phyloP scores from a whole-genome alignment of 2,113 vertebrate genomes.

The Oncorhynchus tshawytscha region DNA sequence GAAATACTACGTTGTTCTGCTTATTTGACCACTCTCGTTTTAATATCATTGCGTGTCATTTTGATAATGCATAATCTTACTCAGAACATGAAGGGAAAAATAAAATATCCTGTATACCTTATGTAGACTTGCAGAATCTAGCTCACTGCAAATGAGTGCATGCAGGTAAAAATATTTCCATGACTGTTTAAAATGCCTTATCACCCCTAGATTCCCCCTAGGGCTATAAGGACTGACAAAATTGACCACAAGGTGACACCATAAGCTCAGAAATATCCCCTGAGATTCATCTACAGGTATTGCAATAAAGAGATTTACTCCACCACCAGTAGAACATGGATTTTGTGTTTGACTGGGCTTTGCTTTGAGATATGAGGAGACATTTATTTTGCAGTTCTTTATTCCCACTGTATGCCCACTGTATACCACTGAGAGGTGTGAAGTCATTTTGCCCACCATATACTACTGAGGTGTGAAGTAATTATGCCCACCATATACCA shows the following conservation, averaged over 20 bases:
- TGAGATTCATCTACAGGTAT: conserved; percentile 38
- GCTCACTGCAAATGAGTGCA: background rate
- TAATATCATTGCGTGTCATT: background rate
- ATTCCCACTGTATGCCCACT: background rate
- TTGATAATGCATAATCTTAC: background rate
- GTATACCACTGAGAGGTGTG: too few relatives aligned
- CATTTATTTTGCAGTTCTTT: background rate
- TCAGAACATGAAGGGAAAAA: background rate
- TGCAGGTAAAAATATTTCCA: background rate
- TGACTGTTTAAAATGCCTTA: background rate
- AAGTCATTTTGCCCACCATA: too few relatives aligned
- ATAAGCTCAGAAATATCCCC: conserved; percentile 48
- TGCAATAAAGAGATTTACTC: conserved; percentile 11
- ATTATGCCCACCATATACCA: background rate
- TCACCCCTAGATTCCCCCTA: background rate
- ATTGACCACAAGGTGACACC: conserved; percentile 60
- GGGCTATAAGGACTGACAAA: conserved; percentile 28
- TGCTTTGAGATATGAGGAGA: conserved; percentile 1
- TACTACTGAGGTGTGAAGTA: too few relatives aligned
- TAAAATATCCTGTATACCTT: too few relatives aligned
- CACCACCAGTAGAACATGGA: background rate
- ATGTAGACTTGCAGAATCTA: too few relatives aligned
- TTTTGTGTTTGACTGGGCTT: background rate
- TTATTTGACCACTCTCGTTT: background rate
- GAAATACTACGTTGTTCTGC: background rate